Conservation (phyloP, 2,113 vertebrate genomes). For the Oryzias melastigma region DNA sequence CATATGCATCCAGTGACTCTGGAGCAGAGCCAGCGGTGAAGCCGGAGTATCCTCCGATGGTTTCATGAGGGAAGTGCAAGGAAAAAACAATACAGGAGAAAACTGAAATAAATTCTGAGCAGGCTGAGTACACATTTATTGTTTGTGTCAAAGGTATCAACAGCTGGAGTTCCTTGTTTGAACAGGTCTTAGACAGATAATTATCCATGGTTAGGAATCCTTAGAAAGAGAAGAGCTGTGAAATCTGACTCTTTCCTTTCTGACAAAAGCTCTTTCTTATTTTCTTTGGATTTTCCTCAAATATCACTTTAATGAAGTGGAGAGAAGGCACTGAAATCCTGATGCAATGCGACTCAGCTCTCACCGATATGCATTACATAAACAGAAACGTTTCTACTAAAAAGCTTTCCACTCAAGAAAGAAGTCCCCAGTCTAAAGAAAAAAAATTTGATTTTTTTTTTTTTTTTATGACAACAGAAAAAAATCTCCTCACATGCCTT, state of each 20-base stretch:
- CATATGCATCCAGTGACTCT: conserved; percentile 65
- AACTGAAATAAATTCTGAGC: conserved; percentile 46
- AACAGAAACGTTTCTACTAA: not conserved
- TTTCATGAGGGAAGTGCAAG: conserved; percentile 57
- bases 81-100: conserved; percentile 49
- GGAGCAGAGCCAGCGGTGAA: conserved; percentile 38
- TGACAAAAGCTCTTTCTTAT: conserved; percentile 21
- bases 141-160: conserved; percentile 12
- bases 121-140: conserved; percentile 32
- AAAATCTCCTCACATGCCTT: conserved; percentile 33
- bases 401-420: not conserved
- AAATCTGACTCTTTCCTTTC: conserved; percentile 27
- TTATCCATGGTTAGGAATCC: conserved; percentile 8
- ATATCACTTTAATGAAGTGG: conserved; percentile 16
- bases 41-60: conserved; percentile 45
- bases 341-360: not conserved
- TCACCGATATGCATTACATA: conserved; percentile 6
- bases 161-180: conserved; percentile 20
- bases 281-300: conserved; percentile 4
- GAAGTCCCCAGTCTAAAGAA: conserved; percentile 21
- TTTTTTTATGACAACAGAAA: conserved; percentile 40
- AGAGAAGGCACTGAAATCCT: conserved; percentile 16
- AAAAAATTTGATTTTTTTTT: conserved; percentile 13
- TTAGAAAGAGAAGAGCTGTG: conserved; percentile 31
- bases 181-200: conserved; percentile 34